Conservation (phyloP, 2,113 vertebrate genomes). For the Speoplatyrhinus poulsoni region DNA sequence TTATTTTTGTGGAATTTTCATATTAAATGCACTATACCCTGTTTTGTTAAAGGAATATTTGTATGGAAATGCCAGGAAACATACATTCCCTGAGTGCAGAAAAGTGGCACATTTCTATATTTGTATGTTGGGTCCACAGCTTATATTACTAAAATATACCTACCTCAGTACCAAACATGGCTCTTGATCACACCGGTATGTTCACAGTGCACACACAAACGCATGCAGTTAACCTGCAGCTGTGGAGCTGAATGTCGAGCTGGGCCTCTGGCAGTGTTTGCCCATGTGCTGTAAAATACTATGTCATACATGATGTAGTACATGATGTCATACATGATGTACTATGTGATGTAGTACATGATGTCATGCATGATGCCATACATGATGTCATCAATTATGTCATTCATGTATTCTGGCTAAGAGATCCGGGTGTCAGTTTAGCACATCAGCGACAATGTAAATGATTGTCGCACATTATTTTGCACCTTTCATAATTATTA, state of each 20-base stretch:
- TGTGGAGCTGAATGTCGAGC: too few relatives aligned
- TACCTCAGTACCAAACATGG: slow-evolving; percentile 40
- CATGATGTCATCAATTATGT: not conserved
- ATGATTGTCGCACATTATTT: slow-evolving; percentile 42
- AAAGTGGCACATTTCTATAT: slow-evolving; percentile 48
- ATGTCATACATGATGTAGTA: not conserved
- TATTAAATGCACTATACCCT: not conserved
- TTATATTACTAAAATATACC: slow-evolving; percentile 28
- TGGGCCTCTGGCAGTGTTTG: too few relatives aligned
- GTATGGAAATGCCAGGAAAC: slow-evolving; percentile 46
- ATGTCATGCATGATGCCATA: too few relatives aligned
- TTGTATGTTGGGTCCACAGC: slow-evolving; percentile 46
- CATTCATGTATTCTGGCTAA: slow-evolving; percentile 39
- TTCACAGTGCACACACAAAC: too few relatives aligned
- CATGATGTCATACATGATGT: too few relatives aligned
- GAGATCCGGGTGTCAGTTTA: not conserved
- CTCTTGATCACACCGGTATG: slow-evolving; percentile 31
- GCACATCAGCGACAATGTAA: slow-evolving; percentile 30
- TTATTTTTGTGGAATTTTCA: slow-evolving; percentile 55
- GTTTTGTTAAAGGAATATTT: not conserved
- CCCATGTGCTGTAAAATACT: slow-evolving; percentile 5
- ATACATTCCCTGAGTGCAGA: slow-evolving; percentile 56
- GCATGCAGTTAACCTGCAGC: too few relatives aligned
- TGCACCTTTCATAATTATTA: slow-evolving; percentile 44
- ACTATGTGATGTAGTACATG: too few relatives aligned